Base-by-base conservation (phyloP, 2,113 vertebrate genomes). In the Propithecus coquereli region DNA sequence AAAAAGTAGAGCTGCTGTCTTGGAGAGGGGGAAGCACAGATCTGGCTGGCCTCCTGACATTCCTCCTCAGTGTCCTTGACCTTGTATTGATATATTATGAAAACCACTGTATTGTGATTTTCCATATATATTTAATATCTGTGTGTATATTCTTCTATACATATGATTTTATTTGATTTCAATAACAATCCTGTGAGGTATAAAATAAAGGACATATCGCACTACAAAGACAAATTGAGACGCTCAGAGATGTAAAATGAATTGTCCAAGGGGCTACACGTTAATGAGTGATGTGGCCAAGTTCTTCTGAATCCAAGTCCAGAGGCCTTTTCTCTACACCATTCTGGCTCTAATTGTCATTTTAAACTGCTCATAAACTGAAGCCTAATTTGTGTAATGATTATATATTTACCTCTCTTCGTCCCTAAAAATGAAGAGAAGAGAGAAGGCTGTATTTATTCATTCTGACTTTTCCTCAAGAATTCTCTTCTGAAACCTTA, bases 401-500 rank as follows among this genome's bases (percentile, higher is more conserved):
- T 87, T 71, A 70, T 63, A 43, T 74, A 37, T 30, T 76, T 85
- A 84, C 18, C 52, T 79, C 5, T 82, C 17, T 91, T 91, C 40
- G 73, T 85, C 25, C 47, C 18, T 71, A 79, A 9, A 27, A 73
- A 61, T 45, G 23, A 34, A 82, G 11, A 73, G 14, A 80, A 61
- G 16, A 66, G 27, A 37, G 30, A 50, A 76, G 37, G n/a, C 0
- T 6, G 8, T 17, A 2, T 82, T 81, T 40, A 90, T 40, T 80
- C 68, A 37, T 30, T 83, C 57, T 83, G 59, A 97, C 3, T 80
- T 90, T 84, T 96, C 50, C 50, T 90, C 27, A 83, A 73, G 52
- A 86, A 80, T 95, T 57, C 40, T 82, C 47, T 94, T 90, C 22
- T 63, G 54, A 91, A 92, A 83, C 12, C 43, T 94, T 85, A 52